Percentiles rank a stretch among this genome's conserved stretches.
phyloP scores from a whole-genome alignment of 2,113 vertebrate genomes.

The Bubo bubo region DNA sequence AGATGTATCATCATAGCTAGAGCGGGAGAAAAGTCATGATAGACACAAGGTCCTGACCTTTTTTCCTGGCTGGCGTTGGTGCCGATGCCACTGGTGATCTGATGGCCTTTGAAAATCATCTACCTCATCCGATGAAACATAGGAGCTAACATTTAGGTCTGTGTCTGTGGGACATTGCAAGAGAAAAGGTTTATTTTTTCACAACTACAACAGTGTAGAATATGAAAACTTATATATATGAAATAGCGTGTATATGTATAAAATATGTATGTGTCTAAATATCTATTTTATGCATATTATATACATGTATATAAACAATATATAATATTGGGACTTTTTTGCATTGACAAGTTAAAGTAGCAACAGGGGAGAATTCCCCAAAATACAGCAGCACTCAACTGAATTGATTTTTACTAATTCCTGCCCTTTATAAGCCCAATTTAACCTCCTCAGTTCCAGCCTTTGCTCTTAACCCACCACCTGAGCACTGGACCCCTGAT shows the following conservation, averaged over 20 bases:
- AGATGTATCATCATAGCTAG: neutral
- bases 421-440: neutral
- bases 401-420: neutral
- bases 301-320: neutral
- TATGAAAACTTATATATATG: neutral
- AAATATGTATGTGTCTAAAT: neutral
- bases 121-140: neutral
- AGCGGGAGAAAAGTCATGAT: neutral
- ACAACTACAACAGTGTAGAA: neutral
- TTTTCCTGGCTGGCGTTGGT: neutral
- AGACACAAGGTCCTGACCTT: neutral
- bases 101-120: neutral
- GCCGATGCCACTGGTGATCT: neutral
- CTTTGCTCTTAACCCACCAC: neutral
- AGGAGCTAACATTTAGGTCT: neutral
- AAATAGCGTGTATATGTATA: neutral
- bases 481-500: accelerated
- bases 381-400: neutral
- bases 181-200: neutral
- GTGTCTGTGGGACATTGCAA: neutral
- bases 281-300: neutral
- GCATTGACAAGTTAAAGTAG: neutral
- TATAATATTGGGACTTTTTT: neutral
- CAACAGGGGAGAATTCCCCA: neutral
- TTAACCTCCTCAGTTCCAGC: neutral